These are phyloP conservation scores for Rissa tridactyla DNA, from an alignment of 2,113 vertebrate species.

Conservation along the genomic window DNA sequence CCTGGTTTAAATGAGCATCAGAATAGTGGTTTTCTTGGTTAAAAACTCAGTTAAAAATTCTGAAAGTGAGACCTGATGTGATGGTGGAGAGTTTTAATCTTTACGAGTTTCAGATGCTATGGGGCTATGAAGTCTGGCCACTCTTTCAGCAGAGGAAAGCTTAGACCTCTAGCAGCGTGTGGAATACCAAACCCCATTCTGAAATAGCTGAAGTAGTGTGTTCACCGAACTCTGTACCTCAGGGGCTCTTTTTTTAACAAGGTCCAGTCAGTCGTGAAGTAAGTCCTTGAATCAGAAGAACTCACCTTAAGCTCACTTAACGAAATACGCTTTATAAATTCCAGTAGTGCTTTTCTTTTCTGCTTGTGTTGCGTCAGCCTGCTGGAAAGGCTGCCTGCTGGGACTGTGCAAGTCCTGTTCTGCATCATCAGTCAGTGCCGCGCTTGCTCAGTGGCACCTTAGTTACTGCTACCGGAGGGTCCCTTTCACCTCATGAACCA, in stretches of 20 bases:
- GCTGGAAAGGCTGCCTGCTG: neutral
- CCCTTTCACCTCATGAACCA: neutral
- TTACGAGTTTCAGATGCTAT: neutral
- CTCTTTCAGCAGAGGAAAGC: neutral
- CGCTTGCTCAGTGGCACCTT: neutral
- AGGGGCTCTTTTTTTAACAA: neutral
- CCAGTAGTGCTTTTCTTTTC: neutral
- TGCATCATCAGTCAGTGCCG: neutral
- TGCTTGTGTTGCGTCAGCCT: neutral
- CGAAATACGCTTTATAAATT: neutral
- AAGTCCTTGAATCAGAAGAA: neutral
- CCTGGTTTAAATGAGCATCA: neutral
- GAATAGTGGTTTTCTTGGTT: neutral
- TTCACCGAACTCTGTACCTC: neutral
- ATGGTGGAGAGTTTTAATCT: neutral
- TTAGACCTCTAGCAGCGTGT: neutral
- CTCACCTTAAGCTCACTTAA: neutral
- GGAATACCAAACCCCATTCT: neutral
- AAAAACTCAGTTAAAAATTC: neutral
- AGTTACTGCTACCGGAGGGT: rapidly evolving
- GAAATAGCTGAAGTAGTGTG: neutral
- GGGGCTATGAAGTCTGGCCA: neutral
- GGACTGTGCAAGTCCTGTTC: neutral
- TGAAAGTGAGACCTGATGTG: neutral
- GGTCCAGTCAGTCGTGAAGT: neutral